Evolutionary conservation across 2,113 vertebrate species (phyloP).

Genomic region (Aspidoscelis tigris): DNA sequence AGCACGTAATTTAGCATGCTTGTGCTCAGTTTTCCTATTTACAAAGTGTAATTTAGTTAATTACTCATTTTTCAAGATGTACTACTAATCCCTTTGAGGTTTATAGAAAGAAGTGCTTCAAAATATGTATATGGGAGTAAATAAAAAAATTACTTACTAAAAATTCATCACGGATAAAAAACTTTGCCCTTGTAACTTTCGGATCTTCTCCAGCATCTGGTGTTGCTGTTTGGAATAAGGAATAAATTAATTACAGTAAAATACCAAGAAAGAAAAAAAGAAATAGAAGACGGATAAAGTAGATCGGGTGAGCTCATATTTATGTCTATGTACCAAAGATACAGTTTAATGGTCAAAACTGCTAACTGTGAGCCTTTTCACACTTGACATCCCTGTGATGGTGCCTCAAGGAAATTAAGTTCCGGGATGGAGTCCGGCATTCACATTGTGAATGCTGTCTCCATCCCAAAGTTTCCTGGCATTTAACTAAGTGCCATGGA

Average conservation of each 20-base stretch:
- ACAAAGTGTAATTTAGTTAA: slow-evolving; percentile 15
- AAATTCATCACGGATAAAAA: slow-evolving; percentile 98
- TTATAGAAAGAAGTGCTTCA: slow-evolving; percentile 3
- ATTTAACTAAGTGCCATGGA: too few species aligned
- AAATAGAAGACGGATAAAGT: not conserved
- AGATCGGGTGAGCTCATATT: not conserved
- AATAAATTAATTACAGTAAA: slow-evolving; percentile 31
- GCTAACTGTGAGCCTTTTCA: slow-evolving; percentile 18
- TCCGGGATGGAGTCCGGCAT: too few species aligned
- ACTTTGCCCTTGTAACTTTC: slow-evolving; percentile 97
- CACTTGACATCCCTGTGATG: too few species aligned
- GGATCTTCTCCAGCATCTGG: slow-evolving; percentile 97
- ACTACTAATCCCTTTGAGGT: not conserved
- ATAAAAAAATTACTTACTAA: slow-evolving; percentile 81
- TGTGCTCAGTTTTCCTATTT: not conserved
- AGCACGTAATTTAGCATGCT: not conserved
- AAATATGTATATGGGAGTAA: slow-evolving; percentile 48
- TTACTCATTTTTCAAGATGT: not conserved
- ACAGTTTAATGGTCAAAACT: not conserved
- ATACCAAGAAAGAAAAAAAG: not conserved
- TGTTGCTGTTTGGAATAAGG: slow-evolving; percentile 78
- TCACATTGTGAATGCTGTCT: too few species aligned
- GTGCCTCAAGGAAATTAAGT: too few species aligned
- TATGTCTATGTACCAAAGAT: not conserved
- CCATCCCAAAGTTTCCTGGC: too few species aligned